These are phyloP conservation scores for Vultur gryphus DNA, from an alignment of 2,797 vertebrate genomes.

Conservation along the genomic window DNA sequence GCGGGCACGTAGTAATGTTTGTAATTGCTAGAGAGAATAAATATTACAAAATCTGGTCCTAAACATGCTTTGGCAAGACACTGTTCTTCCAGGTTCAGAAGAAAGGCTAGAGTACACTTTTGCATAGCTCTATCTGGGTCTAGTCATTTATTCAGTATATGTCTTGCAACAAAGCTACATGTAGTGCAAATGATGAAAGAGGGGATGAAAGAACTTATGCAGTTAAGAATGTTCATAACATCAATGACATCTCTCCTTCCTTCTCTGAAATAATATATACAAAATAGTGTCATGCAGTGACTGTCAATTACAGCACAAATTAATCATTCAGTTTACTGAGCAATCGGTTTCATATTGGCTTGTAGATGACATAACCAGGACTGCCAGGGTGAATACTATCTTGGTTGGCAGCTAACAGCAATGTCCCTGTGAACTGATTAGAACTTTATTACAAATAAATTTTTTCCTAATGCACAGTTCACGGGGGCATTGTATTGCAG, in stretches of 20 bases:
- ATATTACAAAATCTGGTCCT: not conserved
- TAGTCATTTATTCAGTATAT: not conserved
- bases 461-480: not conserved
- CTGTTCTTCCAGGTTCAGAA: not conserved
- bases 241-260: not conserved
- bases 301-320: not conserved
- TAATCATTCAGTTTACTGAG: not conserved
- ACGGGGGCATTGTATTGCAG: not conserved
- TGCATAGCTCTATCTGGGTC: not conserved
- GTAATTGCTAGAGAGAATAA: not conserved
- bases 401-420: not conserved
- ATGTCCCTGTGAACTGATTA: not conserved
- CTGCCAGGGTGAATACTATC: not conserved
- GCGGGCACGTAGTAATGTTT: rapidly evolving
- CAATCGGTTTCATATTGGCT: not conserved
- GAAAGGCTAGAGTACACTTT: not conserved
- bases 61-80: not conserved
- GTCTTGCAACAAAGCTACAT: not conserved
- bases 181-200: not conserved
- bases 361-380: not conserved
- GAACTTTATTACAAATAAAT: not conserved
- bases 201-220: not conserved
- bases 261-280: not conserved
- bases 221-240: not conserved
- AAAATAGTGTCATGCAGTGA: not conserved